phyloP scores from a whole-genome alignment of 2,113 vertebrate species.

The Podocnemis expansa region DNA sequence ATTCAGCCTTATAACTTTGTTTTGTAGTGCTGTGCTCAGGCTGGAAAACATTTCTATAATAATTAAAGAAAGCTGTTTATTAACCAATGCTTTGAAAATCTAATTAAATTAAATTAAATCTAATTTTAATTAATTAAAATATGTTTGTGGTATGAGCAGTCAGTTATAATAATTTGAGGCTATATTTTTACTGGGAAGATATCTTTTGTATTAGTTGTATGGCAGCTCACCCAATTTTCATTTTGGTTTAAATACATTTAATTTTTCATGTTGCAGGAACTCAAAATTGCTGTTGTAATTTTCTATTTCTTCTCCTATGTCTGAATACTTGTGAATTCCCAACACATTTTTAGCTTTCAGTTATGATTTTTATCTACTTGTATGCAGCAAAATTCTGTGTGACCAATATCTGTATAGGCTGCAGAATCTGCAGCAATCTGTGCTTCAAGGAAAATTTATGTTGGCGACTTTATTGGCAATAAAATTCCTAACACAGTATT shows the following conservation, averaged over 20 bases:
- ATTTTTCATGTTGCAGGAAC: neutral
- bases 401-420: neutral
- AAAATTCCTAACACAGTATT: neutral
- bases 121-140: too few species aligned
- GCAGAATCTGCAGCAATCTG: neutral
- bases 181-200: neutral
- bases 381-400: neutral
- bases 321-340: neutral
- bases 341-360: neutral
- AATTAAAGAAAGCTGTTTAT: neutral
- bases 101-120: too few species aligned
- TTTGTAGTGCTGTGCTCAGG: neutral
- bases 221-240: slow-evolving; percentile 16
- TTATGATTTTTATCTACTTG: neutral
- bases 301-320: slow-evolving; percentile 1
- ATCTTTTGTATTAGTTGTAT: slow-evolving; percentile 42
- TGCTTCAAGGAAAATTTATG: neutral
- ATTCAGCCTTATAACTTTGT: accelerated
- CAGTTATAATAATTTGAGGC: neutral
- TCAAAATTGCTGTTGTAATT: neutral
- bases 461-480: neutral
- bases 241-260: neutral
- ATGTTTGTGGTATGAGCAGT: neutral
- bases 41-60: neutral
- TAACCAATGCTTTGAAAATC: neutral